phyloP scores from a whole-genome alignment of 2,888 invertebrate genomes.

The Tachina lurida region DNA sequence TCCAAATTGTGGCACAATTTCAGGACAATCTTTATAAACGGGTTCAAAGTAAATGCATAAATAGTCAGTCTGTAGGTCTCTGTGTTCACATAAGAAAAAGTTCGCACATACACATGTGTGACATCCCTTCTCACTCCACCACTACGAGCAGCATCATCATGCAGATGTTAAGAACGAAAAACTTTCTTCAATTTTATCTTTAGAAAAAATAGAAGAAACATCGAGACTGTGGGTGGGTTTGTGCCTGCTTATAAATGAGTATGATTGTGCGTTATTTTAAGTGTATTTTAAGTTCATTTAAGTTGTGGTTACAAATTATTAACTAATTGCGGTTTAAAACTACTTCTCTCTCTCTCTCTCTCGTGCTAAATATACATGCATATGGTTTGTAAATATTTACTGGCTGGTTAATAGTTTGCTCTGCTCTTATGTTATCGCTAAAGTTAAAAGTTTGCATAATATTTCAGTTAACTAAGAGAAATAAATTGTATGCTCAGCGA shows the following conservation, averaged over 20 bases:
- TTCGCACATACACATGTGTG: slow-evolving; percentile 19
- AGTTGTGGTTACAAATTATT: slow-evolving; percentile 70
- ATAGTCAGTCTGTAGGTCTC: background rate
- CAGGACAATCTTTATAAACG: background rate
- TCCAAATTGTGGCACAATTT: too few relatives aligned
- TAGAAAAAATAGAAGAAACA: background rate
- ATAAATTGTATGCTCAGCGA: background rate
- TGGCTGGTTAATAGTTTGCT: background rate
- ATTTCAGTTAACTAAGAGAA: background rate
- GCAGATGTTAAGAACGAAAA: slow-evolving; percentile 2
- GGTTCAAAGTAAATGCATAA: slow-evolving; percentile 15
- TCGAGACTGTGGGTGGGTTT: background rate
- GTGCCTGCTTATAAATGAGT: slow-evolving; percentile 8
- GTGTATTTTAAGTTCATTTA: slow-evolving; percentile 67
- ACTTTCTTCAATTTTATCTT: slow-evolving; percentile 14
- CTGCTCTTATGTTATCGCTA: background rate
- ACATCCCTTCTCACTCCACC: background rate
- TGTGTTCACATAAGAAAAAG: background rate
- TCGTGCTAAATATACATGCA: background rate
- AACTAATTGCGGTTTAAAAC: slow-evolving; percentile 68
- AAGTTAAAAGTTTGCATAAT: background rate
- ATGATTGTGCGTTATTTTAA: slow-evolving; percentile 25
- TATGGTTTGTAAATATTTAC: background rate
- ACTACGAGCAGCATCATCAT: background rate
- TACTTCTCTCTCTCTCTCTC: background rate